phyloP scores from a whole-genome alignment of 1,140 invertebrate species.

The Drosophila parabipectinata region DNA sequence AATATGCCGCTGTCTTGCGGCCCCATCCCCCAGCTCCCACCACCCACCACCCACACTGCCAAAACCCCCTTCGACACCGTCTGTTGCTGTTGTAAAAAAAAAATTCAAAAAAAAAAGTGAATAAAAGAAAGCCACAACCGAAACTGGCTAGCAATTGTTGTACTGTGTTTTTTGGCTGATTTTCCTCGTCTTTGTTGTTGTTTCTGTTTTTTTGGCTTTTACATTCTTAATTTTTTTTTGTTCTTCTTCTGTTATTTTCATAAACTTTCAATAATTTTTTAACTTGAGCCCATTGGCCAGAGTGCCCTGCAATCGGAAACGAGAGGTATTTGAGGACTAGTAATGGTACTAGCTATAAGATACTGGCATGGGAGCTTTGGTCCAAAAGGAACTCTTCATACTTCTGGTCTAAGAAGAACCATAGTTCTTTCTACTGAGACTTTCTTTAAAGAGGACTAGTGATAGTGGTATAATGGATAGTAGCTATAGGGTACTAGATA shows the following conservation, averaged over 20 bases:
- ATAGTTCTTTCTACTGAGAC: no score
- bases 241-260: slow-evolving; percentile 53
- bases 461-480: no score
- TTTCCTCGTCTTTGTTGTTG: slow-evolving; percentile 16
- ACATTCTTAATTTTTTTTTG: slow-evolving; percentile 6
- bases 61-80: slow-evolving; percentile 15
- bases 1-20: slow-evolving; percentile 55
- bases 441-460: no score
- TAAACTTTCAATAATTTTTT: slow-evolving; percentile 79
- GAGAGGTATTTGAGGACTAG: neutral
- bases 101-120: slow-evolving; percentile 17
- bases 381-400: no score
- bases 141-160: slow-evolving; percentile 70
- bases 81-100: slow-evolving; percentile 63
- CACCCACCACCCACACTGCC: neutral
- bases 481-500: no score
- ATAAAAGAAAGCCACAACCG: slow-evolving; percentile 60
- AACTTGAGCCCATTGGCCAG: slow-evolving; percentile 51
- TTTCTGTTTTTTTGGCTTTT: slow-evolving; percentile 7
- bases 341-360: no score
- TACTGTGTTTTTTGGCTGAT: slow-evolving; percentile 46
- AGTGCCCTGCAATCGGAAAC: slow-evolving; percentile 16
- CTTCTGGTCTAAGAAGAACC: no score
- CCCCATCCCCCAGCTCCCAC: neutral
- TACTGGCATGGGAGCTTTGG: no score